phyloP scores from a whole-genome alignment of 1,140 invertebrate species.

The Zaprionus capensis region DNA sequence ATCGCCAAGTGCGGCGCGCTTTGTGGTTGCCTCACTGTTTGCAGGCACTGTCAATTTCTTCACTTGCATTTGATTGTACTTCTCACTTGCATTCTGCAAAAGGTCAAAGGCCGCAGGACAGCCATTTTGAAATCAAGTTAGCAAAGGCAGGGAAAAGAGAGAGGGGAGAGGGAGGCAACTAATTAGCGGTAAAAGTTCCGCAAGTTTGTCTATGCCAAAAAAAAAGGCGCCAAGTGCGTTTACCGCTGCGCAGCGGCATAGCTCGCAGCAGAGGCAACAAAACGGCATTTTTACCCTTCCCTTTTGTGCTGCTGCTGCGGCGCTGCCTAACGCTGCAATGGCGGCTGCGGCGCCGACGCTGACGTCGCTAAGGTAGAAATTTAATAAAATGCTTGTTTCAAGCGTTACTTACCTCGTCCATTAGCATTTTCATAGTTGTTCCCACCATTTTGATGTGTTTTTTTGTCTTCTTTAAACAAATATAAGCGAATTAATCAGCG shows the following conservation, averaged over 20 bases:
- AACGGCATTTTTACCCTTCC: constrained; percentile 61
- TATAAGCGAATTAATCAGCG: constrained; percentile 19
- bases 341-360: constrained; percentile 48
- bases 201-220: constrained; percentile 29
- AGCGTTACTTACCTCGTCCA: constrained; percentile 66
- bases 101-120: constrained; percentile 25
- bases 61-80: constrained; percentile 63
- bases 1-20: constrained; percentile 77
- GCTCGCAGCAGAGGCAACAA: constrained; percentile 35
- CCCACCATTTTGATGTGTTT: constrained; percentile 62
- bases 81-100: constrained; percentile 71
- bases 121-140: constrained; percentile 59
- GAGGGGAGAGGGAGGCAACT: background rate
- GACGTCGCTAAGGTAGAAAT: constrained; percentile 14
- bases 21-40: constrained; percentile 65
- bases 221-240: constrained; percentile 63
- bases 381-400: background rate
- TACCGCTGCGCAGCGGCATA: constrained; percentile 28
- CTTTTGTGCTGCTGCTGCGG: constrained; percentile 14
- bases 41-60: constrained; percentile 75
- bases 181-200: constrained; percentile 59
- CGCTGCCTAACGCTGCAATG: constrained; percentile 61
- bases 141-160: background rate
- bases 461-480: constrained; percentile 28
- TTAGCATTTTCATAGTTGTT: constrained; percentile 60